Evolutionary conservation across 2,797 vertebrate species (phyloP), one percentile per base, ranked within the genome.

Genomic region (Phaenicophaeus curvirostris): DNA sequence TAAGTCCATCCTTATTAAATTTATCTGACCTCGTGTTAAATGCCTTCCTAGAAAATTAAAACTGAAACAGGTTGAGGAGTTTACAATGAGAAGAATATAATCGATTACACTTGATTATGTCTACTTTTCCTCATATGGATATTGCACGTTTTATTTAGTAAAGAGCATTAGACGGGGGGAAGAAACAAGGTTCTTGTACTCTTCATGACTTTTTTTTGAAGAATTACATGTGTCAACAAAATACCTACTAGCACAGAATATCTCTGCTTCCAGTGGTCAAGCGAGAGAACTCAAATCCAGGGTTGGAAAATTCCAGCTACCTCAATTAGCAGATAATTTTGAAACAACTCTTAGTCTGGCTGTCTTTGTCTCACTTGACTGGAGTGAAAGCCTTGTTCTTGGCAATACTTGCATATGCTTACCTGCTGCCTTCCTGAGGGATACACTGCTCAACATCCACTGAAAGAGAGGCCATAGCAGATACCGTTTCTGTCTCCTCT

Each of bases 401-500:
- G 59, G 24, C 25, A 28, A 35, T 13, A 62, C 50, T 23, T 46
- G 6, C 35, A 37, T 24, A 42, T 4, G 46, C 97, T 82, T 97
- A 98, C 98, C 98, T 98, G 97, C 72, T 95, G 68, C 95, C 94
- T 97, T 97, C 96, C 91, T 94, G 93, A 97, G 96, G 81, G 80
- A 97, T 82, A 58, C 96, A 91, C 94, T 97, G 98, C 48, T 97
- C 97, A 74, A 98, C 98, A 75, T 97, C 98, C 89, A 98, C 98
- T 1, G 98, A 98, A 59, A 98, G 96, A 79, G 97, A 98, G 68
- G 98, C 98, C 97, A 98, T 97, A 31, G 97, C 97, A 73, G 96
- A 97, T 10, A 97, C 96, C 0, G 98, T 98, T 94, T 98, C 98
- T 57, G 97, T 98, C 90, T 98, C 98, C 83, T 98, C 98, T 77